phyloP scores from a whole-genome alignment of 2,888 invertebrate genomes.

The Iselma pallidipennis region DNA sequence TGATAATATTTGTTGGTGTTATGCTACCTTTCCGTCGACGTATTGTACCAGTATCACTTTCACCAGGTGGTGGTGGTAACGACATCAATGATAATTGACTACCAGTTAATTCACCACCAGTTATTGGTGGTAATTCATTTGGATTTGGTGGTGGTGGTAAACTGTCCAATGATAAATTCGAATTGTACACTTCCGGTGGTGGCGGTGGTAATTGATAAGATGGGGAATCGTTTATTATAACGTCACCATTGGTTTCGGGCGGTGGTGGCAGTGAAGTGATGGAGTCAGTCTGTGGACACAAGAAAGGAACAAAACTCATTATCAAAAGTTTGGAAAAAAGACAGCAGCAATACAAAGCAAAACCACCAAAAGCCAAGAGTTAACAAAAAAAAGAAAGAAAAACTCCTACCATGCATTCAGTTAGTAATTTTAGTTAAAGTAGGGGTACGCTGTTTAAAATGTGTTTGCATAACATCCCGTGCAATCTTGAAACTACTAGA shows the following conservation, averaged over 20 bases:
- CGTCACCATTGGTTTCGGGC: constrained; percentile 58
- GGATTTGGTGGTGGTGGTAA: constrained; percentile 78
- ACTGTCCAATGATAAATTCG: constrained; percentile 79
- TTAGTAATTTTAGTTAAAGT: constrained; percentile 12
- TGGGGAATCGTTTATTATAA: constrained; percentile 55
- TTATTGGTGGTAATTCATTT: constrained; percentile 59
- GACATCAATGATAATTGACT: constrained; percentile 72
- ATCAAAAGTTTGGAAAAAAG: too few species aligned
- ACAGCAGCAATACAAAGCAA: too few species aligned
- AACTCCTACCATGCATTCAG: constrained; percentile 11
- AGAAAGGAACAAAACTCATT: constrained; percentile 13
- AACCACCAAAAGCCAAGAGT: not conserved
- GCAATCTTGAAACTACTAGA: constrained; percentile 11
- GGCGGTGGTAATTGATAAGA: constrained; percentile 70
- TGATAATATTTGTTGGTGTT: constrained; percentile 56
- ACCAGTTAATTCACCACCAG: constrained; percentile 65
- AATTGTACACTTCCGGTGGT: constrained; percentile 74
- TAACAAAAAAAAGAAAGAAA: not conserved
- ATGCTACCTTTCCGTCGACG: constrained; percentile 54
- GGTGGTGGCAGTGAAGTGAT: constrained; percentile 60
- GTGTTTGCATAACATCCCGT: constrained; percentile 2
- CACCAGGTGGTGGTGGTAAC: constrained; percentile 74
- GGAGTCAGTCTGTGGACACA: constrained; percentile 60
- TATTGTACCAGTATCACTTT: constrained; percentile 53
- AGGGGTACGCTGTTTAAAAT: constrained; percentile 7